Conservation (phyloP, 1,140 invertebrate species). For the Drosophila chauvacae region DNA sequence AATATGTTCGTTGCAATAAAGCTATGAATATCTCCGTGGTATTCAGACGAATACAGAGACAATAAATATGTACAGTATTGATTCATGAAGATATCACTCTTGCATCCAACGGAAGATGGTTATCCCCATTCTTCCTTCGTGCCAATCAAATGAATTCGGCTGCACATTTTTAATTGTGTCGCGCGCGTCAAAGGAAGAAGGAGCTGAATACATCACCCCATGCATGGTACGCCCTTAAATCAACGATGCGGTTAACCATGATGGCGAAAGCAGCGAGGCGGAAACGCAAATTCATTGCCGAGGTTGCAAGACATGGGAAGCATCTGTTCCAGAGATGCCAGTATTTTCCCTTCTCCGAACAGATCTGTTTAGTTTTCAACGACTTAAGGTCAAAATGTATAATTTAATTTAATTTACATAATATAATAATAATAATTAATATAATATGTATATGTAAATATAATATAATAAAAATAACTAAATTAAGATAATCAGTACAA, state of each 20-base stretch:
- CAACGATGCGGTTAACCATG: constrained; percentile 52
- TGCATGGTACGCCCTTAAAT: constrained; percentile 40
- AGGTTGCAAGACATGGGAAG: constrained; percentile 16
- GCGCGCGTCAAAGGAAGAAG: constrained; percentile 19
- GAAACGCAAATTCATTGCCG: constrained; percentile 53
- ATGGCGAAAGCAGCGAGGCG: constrained; percentile 42
- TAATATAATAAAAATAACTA: not conserved
- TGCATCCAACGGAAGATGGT: constrained; percentile 9
- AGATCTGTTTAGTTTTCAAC: not conserved
- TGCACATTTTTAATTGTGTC: constrained; percentile 48
- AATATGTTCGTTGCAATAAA: constrained; percentile 4
- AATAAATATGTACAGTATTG: constrained; percentile 1
- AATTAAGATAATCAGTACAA: not conserved
- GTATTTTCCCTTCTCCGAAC: not conserved
- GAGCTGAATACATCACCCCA: constrained; percentile 7
- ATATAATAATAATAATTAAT: no score
- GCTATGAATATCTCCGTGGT: not conserved
- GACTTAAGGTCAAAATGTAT: not conserved
- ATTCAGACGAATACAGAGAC: not conserved
- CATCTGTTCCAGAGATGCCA: constrained; percentile 19
- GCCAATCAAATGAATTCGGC: constrained; percentile 49
- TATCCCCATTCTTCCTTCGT: constrained; percentile 20
- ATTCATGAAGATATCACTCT: constrained; percentile 19
- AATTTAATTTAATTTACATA: no score
- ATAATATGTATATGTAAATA: not conserved